Conservation (phyloP, 2,888 invertebrate genomes). For the Scaeva pyrastri region DNA sequence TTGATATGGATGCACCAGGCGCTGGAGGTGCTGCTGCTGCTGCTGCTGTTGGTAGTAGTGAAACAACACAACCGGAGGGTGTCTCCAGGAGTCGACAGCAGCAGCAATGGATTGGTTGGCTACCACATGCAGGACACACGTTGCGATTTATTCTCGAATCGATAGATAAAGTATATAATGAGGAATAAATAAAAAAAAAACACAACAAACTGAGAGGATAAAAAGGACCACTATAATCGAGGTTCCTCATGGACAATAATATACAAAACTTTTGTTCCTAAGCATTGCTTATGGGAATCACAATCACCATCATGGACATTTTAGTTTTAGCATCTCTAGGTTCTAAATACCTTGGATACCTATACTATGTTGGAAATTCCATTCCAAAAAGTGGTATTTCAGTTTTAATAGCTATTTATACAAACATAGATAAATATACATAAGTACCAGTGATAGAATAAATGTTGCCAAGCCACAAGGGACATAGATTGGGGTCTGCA, state of each 20-base stretch:
- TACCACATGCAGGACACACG: constrained; percentile 81
- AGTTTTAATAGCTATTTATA: no score
- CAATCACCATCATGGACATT: constrained; percentile 37
- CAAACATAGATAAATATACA: background rate
- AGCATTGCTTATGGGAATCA: constrained; percentile 25
- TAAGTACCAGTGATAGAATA: background rate
- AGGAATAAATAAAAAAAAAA: constrained; percentile 49
- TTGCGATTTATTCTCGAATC: constrained; percentile 83
- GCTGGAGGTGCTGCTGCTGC: constrained; percentile 51
- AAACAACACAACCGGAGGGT: constrained; percentile 33
- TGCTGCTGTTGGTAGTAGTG: constrained; percentile 15
- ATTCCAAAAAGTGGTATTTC: no score
- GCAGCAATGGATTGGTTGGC: constrained; percentile 78
- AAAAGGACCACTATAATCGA: constrained; percentile 19
- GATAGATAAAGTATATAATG: constrained; percentile 80
- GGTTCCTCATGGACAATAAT: constrained; percentile 13
- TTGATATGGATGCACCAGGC: constrained; percentile 77
- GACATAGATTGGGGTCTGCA: constrained; percentile 22
- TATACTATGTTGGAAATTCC: no score
- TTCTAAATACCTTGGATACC: background rate
- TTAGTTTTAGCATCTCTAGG: constrained; percentile 14
- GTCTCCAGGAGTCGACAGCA: constrained; percentile 45
- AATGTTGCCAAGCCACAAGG: constrained; percentile 45
- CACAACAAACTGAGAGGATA: constrained; percentile 20
- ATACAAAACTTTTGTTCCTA: constrained; percentile 4